Percentiles rank a stretch among this genome's conserved stretches.
Evolutionary conservation across 2,888 invertebrate genomes (phyloP).

Genomic region (Sarcophaga caerulescens): DNA sequence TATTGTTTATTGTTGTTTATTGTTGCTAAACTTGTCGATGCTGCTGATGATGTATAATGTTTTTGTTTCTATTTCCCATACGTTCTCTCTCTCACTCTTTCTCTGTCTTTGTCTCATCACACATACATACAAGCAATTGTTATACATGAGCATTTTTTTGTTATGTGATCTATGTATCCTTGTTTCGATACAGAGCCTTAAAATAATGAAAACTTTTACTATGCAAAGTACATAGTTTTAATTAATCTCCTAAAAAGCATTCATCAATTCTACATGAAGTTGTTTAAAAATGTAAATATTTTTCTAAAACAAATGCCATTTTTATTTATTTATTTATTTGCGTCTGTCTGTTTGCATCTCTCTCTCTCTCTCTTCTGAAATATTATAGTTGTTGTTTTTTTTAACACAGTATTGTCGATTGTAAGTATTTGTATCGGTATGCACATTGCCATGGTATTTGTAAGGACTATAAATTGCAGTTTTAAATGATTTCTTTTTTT

Average conservation of each 20-base stretch:
- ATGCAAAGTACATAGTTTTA: neutral
- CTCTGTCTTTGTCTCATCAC: neutral
- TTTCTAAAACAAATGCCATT: constrained; percentile 43
- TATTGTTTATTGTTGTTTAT: neutral
- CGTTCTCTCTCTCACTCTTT: neutral
- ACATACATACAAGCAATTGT: constrained; percentile 49
- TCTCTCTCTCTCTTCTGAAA: constrained; percentile 24
- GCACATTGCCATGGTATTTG: neutral
- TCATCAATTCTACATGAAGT: neutral
- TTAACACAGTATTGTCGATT: constrained; percentile 15
- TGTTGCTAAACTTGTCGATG: constrained; percentile 10
- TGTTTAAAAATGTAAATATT: neutral
- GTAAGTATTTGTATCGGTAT: neutral
- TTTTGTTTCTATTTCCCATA: constrained; percentile 15
- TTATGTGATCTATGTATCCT: constrained; percentile 16
- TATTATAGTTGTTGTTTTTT: constrained; percentile 44
- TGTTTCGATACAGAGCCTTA: neutral
- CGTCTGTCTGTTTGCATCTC: neutral
- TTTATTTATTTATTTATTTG: constrained; percentile 7
- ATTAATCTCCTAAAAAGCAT: neutral
- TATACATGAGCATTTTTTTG: constrained; percentile 58
- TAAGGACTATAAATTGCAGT: constrained; percentile 57
- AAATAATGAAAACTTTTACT: neutral
- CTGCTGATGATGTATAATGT: neutral
- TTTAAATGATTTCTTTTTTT: constrained; percentile 32